Percentiles rank a stretch among this genome's conserved stretches.
Evolutionary conservation across 2,113 vertebrate genomes (phyloP).

Genomic region (Acrocephalus kingi): DNA sequence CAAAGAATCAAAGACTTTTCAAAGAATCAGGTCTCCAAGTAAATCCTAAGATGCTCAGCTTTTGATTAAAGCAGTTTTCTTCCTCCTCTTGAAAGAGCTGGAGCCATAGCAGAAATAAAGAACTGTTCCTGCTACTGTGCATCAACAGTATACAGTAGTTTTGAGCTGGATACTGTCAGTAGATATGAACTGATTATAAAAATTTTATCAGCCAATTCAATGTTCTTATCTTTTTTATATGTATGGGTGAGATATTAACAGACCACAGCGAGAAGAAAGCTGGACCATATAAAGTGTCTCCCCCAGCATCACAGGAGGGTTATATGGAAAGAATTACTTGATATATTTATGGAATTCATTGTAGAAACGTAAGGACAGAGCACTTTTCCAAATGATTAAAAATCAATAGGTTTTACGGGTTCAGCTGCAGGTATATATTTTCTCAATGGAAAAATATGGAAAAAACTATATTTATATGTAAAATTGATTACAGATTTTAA

Average conservation of each 20-base stretch:
- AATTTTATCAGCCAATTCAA: neutral
- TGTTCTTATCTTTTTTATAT: neutral
- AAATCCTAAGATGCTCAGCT: neutral
- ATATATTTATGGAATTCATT: neutral
- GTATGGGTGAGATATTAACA: neutral
- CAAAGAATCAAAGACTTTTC: slow-evolving; percentile 35
- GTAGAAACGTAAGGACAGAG: neutral
- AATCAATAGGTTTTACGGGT: neutral
- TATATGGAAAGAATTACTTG: neutral
- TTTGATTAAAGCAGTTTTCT: slow-evolving; percentile 15
- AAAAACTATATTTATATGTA: neutral
- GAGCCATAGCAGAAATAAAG: neutral
- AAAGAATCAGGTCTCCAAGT: neutral
- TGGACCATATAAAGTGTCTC: neutral
- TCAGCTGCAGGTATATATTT: neutral
- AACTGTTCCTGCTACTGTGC: neutral
- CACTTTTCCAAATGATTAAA: neutral
- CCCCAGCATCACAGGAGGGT: neutral
- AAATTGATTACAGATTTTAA: neutral
- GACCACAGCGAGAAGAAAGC: neutral
- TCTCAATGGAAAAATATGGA: neutral
- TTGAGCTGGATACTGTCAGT: neutral
- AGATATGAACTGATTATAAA: neutral
- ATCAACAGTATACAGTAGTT: neutral
- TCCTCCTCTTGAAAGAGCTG: neutral